Base-by-base conservation (phyloP, 2,888 invertebrate species). In the Noctua comes region DNA sequence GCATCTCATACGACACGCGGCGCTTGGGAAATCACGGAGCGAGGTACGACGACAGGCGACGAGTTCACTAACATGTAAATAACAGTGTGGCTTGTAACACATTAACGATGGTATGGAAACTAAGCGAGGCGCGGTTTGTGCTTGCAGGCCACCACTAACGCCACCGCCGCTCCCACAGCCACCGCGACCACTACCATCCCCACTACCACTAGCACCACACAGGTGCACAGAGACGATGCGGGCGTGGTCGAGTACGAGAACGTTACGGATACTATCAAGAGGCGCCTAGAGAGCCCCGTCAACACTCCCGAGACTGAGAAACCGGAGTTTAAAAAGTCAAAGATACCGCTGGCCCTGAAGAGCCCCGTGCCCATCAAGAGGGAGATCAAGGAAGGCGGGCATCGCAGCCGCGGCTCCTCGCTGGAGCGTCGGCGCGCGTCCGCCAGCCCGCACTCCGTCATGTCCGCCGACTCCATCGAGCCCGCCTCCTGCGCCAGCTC, bases 211-310 rank as follows among this genome's bases (percentile, higher is more conserved):
- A 31, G 7, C 21, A 8, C 72, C 82, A 77, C 71, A 10, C 76
- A 75, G 65, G 27, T 86, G 76, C 84, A 79, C 78, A 40, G 73
- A 27, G 89, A 86, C 73, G 79, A 76, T 73, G 85, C 82, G 78
- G 86, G 75, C 73, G 76, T 77, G 70, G 90, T 92, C 76, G 97
- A 97, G 85, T 97, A 97, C 89, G 97, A 97, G 93, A 97, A 97
- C 88, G 97, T 98, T 31, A 97, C 97, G 76, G 97, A 97, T 92
- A 98, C 98, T 8, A 97, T 98, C 84, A 97, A 97, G 89, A 96
- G 98, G 77, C 95, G 97, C 31, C 93, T 97, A 83, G 97, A 97
- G 90, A 94, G 95, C 86, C 96, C 97, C 88, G 93, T 91, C 64
- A 91, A 93, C 79, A 92, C 96, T 62, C 96, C 97, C 16, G 97